Conservation (phyloP, 2,797 vertebrate species). For the Morelia viridis region DNA sequence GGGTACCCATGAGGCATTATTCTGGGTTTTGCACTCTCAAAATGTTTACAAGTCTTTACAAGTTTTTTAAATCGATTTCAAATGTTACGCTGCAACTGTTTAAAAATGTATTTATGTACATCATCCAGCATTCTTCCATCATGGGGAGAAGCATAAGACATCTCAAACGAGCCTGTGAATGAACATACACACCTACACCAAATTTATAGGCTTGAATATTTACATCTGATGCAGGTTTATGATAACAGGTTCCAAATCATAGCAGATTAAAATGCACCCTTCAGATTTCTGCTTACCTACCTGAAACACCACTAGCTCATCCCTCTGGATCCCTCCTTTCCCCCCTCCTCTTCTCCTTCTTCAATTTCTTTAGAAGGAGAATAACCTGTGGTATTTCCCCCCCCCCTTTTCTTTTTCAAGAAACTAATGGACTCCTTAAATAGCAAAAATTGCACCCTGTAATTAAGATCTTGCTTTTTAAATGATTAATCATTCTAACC, state of each 20-base stretch:
- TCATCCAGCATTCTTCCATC: neutral
- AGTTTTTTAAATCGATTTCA: neutral
- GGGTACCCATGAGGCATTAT: neutral
- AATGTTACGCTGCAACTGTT: neutral
- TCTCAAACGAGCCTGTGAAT: neutral
- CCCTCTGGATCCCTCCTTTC: neutral
- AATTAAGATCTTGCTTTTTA: constrained; percentile 85
- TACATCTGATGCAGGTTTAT: neutral
- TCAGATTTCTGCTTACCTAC: neutral
- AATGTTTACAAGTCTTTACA: neutral
- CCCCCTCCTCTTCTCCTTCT: accelerated
- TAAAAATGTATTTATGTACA: neutral
- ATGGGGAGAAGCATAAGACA: neutral
- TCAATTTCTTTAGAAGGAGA: constrained; percentile 70
- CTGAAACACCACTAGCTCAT: constrained; percentile 31
- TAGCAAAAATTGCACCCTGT: constrained; percentile 83
- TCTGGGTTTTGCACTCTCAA: neutral
- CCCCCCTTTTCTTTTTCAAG: constrained; percentile 71
- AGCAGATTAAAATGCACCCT: neutral
- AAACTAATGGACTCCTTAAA: constrained; percentile 83
- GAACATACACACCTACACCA: neutral
- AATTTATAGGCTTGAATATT: neutral
- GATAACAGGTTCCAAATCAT: neutral
- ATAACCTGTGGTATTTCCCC: constrained; percentile 74
- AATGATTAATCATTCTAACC: constrained; percentile 84